phyloP scores from a whole-genome alignment of 2,797 vertebrate genomes.

The Notamacropus eugenii region DNA sequence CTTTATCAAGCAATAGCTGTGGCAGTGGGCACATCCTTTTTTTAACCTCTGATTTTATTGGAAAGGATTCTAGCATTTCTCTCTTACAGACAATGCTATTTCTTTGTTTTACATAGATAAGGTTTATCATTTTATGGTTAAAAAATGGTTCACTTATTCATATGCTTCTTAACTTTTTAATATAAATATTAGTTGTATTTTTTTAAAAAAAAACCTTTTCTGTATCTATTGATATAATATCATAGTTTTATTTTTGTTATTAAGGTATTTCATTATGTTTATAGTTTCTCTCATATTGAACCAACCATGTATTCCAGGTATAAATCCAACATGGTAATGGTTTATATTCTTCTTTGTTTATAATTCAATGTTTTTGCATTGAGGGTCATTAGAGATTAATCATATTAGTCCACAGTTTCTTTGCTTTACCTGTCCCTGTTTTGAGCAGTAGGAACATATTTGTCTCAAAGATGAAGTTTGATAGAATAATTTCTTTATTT shows the following conservation, averaged over 20 bases:
- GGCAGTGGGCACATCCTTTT: not conserved
- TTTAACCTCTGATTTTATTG: not conserved
- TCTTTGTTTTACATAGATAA: not conserved
- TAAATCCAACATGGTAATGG: not conserved
- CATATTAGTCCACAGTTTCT: not conserved
- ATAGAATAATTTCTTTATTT: not conserved
- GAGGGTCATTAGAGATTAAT: not conserved
- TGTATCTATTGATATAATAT: not conserved
- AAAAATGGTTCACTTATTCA: not conserved
- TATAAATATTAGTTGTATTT: not conserved
- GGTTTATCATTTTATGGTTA: not conserved
- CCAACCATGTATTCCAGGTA: not conserved
- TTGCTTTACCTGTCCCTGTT: not conserved
- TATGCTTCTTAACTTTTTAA: not conserved
- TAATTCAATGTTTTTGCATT: not conserved
- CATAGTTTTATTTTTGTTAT: not conserved
- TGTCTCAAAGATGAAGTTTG: not conserved
- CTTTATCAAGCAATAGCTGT: not conserved
- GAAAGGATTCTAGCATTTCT: not conserved
- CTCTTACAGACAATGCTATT: not conserved
- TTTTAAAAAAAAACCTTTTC: not conserved
- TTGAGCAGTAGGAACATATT: not conserved
- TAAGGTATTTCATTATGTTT: not conserved
- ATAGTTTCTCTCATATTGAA: not conserved
- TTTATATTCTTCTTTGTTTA: not conserved